Base-by-base conservation (phyloP, 2,888 invertebrate species). In the Acanthosepion lycidas region DNA sequence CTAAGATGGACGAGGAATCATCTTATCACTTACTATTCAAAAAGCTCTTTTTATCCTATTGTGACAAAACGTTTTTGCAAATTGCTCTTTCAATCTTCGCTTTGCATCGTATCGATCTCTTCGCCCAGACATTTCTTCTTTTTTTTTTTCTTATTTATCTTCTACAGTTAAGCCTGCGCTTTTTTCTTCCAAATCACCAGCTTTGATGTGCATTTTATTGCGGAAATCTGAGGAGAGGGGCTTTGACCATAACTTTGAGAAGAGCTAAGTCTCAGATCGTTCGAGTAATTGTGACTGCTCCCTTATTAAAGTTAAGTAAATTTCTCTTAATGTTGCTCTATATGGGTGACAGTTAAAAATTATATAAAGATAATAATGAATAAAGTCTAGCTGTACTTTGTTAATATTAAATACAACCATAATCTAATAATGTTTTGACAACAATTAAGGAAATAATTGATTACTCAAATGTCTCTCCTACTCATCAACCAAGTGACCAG, bases 11-110 rank as follows among this genome's bases (percentile, higher is more conserved):
- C n/a, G 78, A 78, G 78, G 78, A 78, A 78, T 78, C 78, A 78
- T 78, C 78, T 78, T 9, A 78, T 78, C 78, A 78, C 78, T 78
- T 78, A 78, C 78, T 5, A n/a, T 78, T 78, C 78, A 78, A 78
- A 78, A 78, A n/a, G 78, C n/a, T n/a, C n/a, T 78, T 78, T 78
- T 78, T n/a, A 78, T 78, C 78, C 78, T 78, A 78, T 78, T 78
- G 78, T 78, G 78, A 78, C 78, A 78, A 78, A 78, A 78, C 78
- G n/a, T 78, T 78, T 78, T 78, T 78, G n/a, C 18, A 78, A 78
- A 78, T 78, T 78, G n/a, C 78, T 33, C 78, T 78, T 78, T 78
- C 78, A 78, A 78, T 78, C 78, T 78, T 78, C 78, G n/a, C n/a
- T 78, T 78, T n/a, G 33, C 78, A 15, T 78, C n/a, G 15, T 78